Evolutionary conservation across 1,140 invertebrate species (phyloP).

Genomic region (Orussus abietinus): DNA sequence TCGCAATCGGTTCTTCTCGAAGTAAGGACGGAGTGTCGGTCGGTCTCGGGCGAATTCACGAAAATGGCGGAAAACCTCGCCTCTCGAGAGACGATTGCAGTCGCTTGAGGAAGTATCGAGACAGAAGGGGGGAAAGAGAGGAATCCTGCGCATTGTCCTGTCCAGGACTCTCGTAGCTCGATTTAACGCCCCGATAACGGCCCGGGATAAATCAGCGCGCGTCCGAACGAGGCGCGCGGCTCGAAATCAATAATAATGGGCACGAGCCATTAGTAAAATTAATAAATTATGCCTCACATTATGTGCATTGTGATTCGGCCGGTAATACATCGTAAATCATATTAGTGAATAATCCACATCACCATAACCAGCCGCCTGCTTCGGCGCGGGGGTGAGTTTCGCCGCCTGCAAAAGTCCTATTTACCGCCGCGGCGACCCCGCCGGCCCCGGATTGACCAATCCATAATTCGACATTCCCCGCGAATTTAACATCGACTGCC

Average conservation of each 20-base stretch:
- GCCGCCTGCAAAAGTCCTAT: slow-evolving; percentile 28
- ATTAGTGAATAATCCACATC: slow-evolving; percentile 57
- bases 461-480: not conserved
- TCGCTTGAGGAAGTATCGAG: too few species aligned
- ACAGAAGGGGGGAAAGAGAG: too few species aligned
- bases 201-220: slow-evolving; percentile 45
- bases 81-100: too few species aligned
- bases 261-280: slow-evolving; percentile 56
- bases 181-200: slow-evolving; percentile 47
- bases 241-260: slow-evolving; percentile 56
- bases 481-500: not conserved
- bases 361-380: slow-evolving; percentile 41
- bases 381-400: slow-evolving; percentile 26
- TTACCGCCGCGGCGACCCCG: slow-evolving; percentile 13
- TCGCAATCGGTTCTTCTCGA: too few species aligned
- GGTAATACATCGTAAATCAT: slow-evolving; percentile 53
- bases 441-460: not conserved
- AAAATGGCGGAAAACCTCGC: too few species aligned
- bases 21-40: too few species aligned
- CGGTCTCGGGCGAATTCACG: too few species aligned
- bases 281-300: slow-evolving; percentile 56
- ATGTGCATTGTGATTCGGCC: slow-evolving; percentile 52
- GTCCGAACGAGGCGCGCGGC: slow-evolving; percentile 43
- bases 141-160: too few species aligned
- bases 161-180: too few species aligned